Evolutionary conservation across 1,140 invertebrate species (phyloP).

Genomic region (Zelostemma sp.): DNA sequence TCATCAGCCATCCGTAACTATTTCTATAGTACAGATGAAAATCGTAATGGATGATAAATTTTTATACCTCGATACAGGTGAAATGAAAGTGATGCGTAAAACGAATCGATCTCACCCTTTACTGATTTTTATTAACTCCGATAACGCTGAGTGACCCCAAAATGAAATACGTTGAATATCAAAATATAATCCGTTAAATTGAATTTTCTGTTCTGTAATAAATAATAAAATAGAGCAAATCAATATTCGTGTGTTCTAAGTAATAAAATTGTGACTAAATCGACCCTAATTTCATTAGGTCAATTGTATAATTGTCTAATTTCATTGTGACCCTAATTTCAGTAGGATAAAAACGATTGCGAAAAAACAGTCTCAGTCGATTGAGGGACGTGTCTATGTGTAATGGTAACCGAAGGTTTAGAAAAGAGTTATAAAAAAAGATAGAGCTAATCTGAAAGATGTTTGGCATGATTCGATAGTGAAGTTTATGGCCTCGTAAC

Average conservation of each 20-base stretch:
- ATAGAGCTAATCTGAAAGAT: constrained; percentile 60
- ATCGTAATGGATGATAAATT: background rate
- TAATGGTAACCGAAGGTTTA: constrained; percentile 8
- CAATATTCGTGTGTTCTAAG: no score
- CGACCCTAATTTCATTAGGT: no score
- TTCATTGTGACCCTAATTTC: no score
- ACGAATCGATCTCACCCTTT: background rate
- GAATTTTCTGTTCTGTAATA: background rate
- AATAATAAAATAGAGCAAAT: no score
- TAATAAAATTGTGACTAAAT: no score
- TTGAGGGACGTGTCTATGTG: background rate
- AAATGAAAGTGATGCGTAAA: background rate
- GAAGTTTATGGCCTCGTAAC: constrained; percentile 62
- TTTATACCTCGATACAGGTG: background rate
- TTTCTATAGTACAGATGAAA: background rate
- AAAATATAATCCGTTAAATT: no score
- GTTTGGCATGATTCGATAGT: constrained; percentile 54
- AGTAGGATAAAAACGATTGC: background rate
- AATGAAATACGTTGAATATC: background rate
- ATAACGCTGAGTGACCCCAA: background rate
- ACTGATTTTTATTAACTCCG: background rate
- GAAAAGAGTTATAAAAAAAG: constrained; percentile 14
- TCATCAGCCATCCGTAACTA: background rate
- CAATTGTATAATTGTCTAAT: no score
- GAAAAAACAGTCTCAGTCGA: background rate